These are phyloP conservation scores for Corydoras maculifer DNA, from an alignment of 2,113 vertebrate genomes.

Conservation along the genomic window DNA sequence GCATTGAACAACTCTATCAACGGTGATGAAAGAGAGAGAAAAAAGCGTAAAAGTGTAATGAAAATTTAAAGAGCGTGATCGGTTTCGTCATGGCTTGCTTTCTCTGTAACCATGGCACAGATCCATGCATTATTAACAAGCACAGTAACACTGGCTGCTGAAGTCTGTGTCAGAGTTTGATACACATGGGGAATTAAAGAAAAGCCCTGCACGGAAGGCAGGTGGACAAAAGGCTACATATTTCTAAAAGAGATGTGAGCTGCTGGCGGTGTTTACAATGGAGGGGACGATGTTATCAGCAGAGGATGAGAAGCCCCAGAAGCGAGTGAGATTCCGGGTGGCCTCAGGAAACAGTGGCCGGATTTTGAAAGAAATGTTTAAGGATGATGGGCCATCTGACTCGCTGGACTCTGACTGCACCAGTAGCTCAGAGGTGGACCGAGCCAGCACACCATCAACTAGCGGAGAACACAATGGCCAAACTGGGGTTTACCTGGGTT, in stretches of 20 bases:
- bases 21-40: slow-evolving; percentile 44
- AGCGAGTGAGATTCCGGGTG: slow-evolving; percentile 90
- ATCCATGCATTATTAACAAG: slow-evolving; percentile 83
- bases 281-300: slow-evolving; percentile 61
- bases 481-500: slow-evolving; percentile 66
- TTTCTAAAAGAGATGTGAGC: slow-evolving; percentile 67
- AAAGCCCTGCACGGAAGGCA: no score
- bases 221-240: no score
- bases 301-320: slow-evolving; percentile 66
- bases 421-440: slow-evolving; percentile 78
- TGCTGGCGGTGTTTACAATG: slow-evolving; percentile 49
- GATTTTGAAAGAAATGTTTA: slow-evolving; percentile 88
- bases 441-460: slow-evolving; percentile 71
- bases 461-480: slow-evolving; percentile 70
- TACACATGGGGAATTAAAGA: no score
- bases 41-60: slow-evolving; percentile 61
- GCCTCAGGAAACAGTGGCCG: slow-evolving; percentile 88
- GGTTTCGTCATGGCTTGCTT: slow-evolving; percentile 70
- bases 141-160: slow-evolving; percentile 52
- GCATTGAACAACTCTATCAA: slow-evolving; percentile 15
- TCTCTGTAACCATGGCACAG: slow-evolving; percentile 84
- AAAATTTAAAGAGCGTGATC: slow-evolving; percentile 81
- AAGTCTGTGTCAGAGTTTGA: slow-evolving; percentile 13
- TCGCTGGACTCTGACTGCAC: slow-evolving; percentile 86
- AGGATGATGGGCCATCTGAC: slow-evolving; percentile 73